Percentiles rank a stretch among this genome's conserved stretches.
Evolutionary conservation across 1,140 invertebrate species (phyloP).

Genomic region (Asbolus verrucosus): DNA sequence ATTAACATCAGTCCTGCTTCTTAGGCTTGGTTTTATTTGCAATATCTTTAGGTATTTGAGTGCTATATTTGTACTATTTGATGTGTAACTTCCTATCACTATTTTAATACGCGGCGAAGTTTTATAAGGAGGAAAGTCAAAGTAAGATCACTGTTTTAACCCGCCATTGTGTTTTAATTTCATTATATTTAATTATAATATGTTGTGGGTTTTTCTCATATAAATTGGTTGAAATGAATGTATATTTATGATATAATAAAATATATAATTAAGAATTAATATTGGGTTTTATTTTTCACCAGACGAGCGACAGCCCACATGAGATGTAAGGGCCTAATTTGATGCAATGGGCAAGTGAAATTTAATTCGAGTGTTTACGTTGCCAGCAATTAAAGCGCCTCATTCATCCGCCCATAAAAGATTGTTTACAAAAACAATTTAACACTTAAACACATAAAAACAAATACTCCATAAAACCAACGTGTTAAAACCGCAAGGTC

Average conservation of each 20-base stretch:
- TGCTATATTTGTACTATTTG: slow-evolving; percentile 11
- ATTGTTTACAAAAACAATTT: slow-evolving; percentile 44
- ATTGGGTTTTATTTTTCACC: slow-evolving; percentile 3
- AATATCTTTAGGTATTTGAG: background rate
- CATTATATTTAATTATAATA: slow-evolving; percentile 5
- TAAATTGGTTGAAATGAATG: slow-evolving; percentile 35
- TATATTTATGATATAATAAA: slow-evolving; percentile 39
- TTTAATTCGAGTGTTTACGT: slow-evolving; percentile 33
- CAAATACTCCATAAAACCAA: slow-evolving; percentile 41
- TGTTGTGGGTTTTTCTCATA: slow-evolving; percentile 28
- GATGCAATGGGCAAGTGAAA: slow-evolving; percentile 12
- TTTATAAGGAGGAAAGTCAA: background rate
- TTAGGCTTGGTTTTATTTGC: slow-evolving; percentile 27
- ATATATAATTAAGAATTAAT: slow-evolving; percentile 1
- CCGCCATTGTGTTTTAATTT: slow-evolving; percentile 26
- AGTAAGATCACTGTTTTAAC: slow-evolving; percentile 4
- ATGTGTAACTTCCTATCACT: slow-evolving; percentile 11
- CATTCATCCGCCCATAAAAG: slow-evolving; percentile 41
- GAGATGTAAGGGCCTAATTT: background rate
- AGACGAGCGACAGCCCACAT: background rate
- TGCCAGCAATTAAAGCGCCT: slow-evolving; percentile 30
- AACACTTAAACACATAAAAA: slow-evolving; percentile 45
- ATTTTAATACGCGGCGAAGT: background rate
- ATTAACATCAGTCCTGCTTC: slow-evolving; percentile 7
- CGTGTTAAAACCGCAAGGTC: slow-evolving; percentile 42